These are phyloP conservation scores for Phainopepla nitens DNA, from an alignment of 2,113 vertebrate genomes.

Conservation along the genomic window DNA sequence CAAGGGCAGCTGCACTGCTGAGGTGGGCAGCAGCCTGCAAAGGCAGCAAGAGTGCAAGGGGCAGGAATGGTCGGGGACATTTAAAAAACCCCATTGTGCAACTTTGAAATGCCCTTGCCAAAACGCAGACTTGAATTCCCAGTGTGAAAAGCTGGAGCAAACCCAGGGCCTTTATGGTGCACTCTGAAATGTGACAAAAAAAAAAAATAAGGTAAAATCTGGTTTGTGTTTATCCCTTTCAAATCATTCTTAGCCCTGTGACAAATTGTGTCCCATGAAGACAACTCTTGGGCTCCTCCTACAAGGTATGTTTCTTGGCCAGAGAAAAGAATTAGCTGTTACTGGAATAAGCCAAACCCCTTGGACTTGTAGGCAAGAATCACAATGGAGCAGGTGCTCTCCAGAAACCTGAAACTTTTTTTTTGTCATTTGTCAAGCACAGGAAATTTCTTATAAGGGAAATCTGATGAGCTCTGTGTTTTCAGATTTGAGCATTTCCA, in stretches of 20 bases:
- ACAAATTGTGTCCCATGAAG: neutral
- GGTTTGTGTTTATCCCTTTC: neutral
- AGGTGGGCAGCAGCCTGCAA: neutral
- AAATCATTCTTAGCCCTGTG: neutral
- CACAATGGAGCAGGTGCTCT: neutral
- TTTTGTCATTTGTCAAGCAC: neutral
- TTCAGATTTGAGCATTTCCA: neutral
- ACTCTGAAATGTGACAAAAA: neutral
- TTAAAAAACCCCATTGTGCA: rapidly evolving
- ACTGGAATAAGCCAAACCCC: neutral
- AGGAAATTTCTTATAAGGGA: neutral
- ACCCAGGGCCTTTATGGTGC: neutral
- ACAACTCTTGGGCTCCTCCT: neutral
- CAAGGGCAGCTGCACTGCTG: conserved; percentile 18
- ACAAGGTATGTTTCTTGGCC: neutral
- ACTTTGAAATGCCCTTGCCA: neutral
- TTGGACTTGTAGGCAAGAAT: neutral
- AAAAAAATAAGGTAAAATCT: neutral
- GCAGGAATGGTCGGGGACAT: neutral
- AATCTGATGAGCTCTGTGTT: rapidly evolving
- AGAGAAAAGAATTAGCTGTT: neutral
- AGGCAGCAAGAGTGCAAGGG: neutral
- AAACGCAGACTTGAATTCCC: neutral
- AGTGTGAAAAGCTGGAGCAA: neutral
- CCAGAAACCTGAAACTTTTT: neutral